Evolutionary conservation across 2,888 invertebrate species (phyloP).

Genomic region (Syrista parreyssii): DNA sequence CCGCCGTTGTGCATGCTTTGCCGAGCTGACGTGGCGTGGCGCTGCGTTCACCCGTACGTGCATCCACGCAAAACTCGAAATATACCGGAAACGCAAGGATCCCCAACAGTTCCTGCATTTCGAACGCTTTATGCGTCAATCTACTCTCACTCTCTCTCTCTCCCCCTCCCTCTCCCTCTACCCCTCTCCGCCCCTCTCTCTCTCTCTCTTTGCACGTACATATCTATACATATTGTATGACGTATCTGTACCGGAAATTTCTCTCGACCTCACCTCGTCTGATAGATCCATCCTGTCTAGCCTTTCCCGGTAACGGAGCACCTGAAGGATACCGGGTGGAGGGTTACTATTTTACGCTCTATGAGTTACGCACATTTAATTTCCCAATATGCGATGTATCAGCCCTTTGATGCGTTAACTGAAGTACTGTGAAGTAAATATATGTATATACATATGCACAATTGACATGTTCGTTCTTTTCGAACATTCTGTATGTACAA

Average conservation of each 20-base stretch:
- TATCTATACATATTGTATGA: not conserved
- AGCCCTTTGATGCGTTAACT: not conserved
- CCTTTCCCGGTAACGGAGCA: not conserved
- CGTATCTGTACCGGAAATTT: not conserved
- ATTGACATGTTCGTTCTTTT: not conserved
- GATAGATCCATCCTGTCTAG: not conserved
- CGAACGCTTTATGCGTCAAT: not conserved
- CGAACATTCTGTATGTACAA: not conserved
- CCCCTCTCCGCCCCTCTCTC: no score
- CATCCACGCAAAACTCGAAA: not conserved
- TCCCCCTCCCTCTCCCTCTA: no score
- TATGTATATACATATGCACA: not conserved
- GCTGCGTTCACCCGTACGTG: not conserved
- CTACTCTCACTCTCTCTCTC: not conserved
- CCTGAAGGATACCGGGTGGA: not conserved
- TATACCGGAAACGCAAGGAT: not conserved
- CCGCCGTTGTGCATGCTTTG: conserved; percentile 2
- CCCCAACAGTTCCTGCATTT: not conserved
- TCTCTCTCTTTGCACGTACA: not conserved
- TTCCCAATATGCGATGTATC: not conserved
- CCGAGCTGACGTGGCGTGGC: not conserved
- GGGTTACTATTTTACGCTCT: not conserved
- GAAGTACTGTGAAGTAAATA: not conserved
- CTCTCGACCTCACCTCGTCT: not conserved
- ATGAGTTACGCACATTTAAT: not conserved